Percentiles rank a stretch among this genome's conserved stretches.
Conservation (phyloP, 64 coral and sea anemone genomes). For the Cladopsammia gracilis region DNA sequence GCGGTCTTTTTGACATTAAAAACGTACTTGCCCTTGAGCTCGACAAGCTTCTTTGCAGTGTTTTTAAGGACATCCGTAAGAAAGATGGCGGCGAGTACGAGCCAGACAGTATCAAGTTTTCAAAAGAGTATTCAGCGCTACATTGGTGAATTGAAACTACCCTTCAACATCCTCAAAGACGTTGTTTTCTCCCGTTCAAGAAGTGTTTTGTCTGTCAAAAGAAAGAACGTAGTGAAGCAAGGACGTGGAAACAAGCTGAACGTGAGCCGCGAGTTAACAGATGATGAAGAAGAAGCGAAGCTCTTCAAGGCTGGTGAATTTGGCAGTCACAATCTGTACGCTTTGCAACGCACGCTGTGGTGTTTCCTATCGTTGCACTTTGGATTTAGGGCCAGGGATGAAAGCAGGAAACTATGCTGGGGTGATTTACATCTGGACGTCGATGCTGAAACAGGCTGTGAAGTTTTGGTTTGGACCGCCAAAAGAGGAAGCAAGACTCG, state of each 20-base stretch:
- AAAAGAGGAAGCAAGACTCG: constrained; percentile 72
- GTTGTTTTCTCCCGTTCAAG: constrained; percentile 7
- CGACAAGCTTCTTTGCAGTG: background rate
- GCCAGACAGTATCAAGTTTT: constrained; percentile 26
- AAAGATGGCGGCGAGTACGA: constrained; percentile 37
- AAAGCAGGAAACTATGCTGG: constrained; percentile 56
- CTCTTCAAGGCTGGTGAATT: constrained; percentile 31
- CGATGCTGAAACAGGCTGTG: constrained; percentile 51
- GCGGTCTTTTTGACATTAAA: background rate
- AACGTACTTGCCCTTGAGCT: background rate
- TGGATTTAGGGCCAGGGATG: constrained; percentile 53
- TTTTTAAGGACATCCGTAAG: constrained; percentile 3
- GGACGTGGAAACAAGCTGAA: constrained; percentile 53
- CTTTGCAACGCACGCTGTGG: constrained; percentile 54
- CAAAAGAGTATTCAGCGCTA: constrained; percentile 11
- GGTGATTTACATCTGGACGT: constrained; percentile 41
- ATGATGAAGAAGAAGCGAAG: constrained; percentile 27
- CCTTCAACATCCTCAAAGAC: constrained; percentile 44
- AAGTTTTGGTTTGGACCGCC: constrained; percentile 56
- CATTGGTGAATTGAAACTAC: background rate
- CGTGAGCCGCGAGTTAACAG: constrained; percentile 8
- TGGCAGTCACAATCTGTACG: background rate
- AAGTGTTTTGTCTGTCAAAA: constrained; percentile 11
- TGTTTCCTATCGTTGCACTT: constrained; percentile 62
- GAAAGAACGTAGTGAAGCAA: constrained; percentile 30